These are phyloP conservation scores for Montipora efflorescens DNA, from an alignment of 64 coral and sea anemone species.

Conservation along the genomic window DNA sequence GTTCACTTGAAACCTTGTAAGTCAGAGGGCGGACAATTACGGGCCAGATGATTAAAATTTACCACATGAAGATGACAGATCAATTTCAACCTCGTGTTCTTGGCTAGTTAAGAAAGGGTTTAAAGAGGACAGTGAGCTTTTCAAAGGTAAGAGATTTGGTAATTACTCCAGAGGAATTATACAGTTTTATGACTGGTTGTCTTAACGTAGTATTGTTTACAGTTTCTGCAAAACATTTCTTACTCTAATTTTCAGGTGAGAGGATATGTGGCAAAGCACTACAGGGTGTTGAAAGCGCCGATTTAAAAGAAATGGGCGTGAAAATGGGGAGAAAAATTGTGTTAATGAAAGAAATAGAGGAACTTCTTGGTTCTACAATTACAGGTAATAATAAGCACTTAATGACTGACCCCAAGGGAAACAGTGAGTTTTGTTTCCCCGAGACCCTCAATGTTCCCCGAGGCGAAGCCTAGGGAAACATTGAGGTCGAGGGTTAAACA, in stretches of 20 bases:
- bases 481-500: background rate
- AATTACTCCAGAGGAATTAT: too few species aligned
- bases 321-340: background rate
- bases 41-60: too few species aligned
- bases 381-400: too few species aligned
- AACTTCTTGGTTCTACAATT: background rate
- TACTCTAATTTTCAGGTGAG: background rate
- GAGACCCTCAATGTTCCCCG: too few species aligned
- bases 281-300: background rate
- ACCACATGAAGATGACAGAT: too few species aligned
- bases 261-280: background rate
- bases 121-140: background rate
- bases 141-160: background rate
- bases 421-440: too few species aligned
- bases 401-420: too few species aligned
- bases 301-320: background rate
- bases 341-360: background rate
- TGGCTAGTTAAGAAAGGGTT: background rate
- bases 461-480: too few species aligned
- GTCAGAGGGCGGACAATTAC: too few species aligned
- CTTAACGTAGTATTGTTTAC: background rate
- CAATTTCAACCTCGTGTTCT: too few species aligned
- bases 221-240: background rate
- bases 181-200: background rate
- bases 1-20: too few species aligned